Evolutionary conservation across 2,797 vertebrate species (phyloP).

Genomic region (Propithecus perrieri): DNA sequence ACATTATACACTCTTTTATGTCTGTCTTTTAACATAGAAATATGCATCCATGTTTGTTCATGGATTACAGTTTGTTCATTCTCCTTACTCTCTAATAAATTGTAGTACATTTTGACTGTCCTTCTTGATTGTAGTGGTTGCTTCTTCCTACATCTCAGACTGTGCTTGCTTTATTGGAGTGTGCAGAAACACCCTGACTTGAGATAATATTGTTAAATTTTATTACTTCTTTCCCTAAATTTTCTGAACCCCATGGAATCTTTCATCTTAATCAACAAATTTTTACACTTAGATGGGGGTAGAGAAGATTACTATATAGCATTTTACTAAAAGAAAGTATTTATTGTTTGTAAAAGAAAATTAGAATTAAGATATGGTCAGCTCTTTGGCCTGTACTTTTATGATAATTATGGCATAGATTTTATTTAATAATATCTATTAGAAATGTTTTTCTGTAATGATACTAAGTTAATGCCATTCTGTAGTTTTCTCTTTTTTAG

Average conservation of each 20-base stretch:
- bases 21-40: background rate
- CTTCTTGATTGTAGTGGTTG: background rate
- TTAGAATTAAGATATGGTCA: background rate
- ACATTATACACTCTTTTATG: background rate
- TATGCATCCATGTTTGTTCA: background rate
- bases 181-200: background rate
- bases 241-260: background rate
- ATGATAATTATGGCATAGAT: background rate
- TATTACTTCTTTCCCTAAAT: background rate
- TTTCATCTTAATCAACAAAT: background rate
- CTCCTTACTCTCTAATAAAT: background rate
- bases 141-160: background rate
- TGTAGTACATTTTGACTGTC: background rate
- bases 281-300: background rate
- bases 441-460: conserved; percentile 38
- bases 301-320: background rate
- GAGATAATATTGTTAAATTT: conserved; percentile 2
- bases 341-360: background rate
- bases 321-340: background rate
- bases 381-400: background rate
- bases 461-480: background rate
- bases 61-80: background rate
- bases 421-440: background rate
- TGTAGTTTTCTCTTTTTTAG: conserved; percentile 9
- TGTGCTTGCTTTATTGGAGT: background rate